These are phyloP conservation scores for Trissonchulus sp. DNA, from an alignment of 2,888 invertebrate genomes.

Conservation along the genomic window DNA sequence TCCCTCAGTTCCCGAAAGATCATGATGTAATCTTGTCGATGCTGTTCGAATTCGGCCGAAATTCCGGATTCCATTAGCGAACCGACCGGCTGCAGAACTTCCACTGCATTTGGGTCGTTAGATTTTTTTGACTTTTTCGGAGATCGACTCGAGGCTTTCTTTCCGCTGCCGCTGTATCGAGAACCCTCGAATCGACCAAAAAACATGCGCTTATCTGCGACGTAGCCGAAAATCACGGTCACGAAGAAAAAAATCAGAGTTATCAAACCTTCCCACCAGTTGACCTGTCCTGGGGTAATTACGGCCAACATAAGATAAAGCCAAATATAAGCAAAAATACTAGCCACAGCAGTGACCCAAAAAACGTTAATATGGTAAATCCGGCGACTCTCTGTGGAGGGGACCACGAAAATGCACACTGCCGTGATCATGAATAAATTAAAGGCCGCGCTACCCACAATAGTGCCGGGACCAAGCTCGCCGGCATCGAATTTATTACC, in stretches of 20 bases:
- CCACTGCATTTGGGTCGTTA: constrained; percentile 38
- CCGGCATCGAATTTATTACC: constrained; percentile 91
- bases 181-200: background rate
- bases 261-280: constrained; percentile 67
- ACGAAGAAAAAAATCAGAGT: constrained; percentile 94
- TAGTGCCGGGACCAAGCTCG: constrained; percentile 93
- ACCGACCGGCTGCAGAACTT: constrained; percentile 26
- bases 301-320: constrained; percentile 85
- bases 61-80: background rate
- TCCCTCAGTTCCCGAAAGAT: constrained; percentile 78
- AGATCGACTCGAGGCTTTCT: background rate
- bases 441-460: constrained; percentile 97
- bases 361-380: constrained; percentile 77
- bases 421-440: constrained; percentile 96
- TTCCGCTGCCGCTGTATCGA: background rate
- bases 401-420: constrained; percentile 64
- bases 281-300: constrained; percentile 72
- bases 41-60: constrained; percentile 71
- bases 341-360: constrained; percentile 96
- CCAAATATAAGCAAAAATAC: constrained; percentile 97
- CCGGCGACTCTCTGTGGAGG: constrained; percentile 34
- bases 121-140: background rate
- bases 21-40: constrained; percentile 81
- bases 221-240: constrained; percentile 89
- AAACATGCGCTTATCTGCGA: constrained; percentile 49